Evolutionary conservation across 2,797 vertebrate species (phyloP).

Genomic region (Trichosurus vulpecula): DNA sequence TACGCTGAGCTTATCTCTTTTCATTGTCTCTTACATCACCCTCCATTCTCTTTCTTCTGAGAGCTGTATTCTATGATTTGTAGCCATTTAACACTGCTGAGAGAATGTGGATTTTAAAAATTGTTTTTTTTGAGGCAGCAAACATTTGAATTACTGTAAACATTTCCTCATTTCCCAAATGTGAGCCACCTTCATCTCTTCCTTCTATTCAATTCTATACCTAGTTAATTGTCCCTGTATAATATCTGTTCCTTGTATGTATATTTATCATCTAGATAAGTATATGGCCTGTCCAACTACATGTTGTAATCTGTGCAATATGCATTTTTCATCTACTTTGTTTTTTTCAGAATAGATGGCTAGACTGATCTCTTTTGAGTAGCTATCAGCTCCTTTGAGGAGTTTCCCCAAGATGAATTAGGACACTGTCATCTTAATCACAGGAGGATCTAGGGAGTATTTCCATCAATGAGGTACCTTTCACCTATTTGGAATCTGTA

Average conservation of each 20-base stretch:
- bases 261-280: neutral
- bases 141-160: neutral
- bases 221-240: neutral
- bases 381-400: neutral
- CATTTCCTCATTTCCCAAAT: neutral
- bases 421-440: neutral
- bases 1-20: neutral
- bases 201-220: neutral
- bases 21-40: neutral
- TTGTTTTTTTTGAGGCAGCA: neutral
- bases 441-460: neutral
- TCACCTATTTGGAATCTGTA: neutral
- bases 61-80: neutral
- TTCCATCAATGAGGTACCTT: neutral
- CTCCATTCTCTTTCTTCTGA: neutral
- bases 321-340: neutral
- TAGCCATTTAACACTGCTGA: neutral
- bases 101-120: neutral
- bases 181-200: neutral
- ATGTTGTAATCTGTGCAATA: neutral
- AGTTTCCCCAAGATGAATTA: neutral
- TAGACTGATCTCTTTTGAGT: neutral
- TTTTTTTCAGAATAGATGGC: neutral
- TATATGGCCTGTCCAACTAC: neutral
- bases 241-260: neutral